Evolutionary conservation across 23 tunicate genomes (phyloP), one percentile per base, ranked within the genome.

Genomic region (Ascidia mentula): DNA sequence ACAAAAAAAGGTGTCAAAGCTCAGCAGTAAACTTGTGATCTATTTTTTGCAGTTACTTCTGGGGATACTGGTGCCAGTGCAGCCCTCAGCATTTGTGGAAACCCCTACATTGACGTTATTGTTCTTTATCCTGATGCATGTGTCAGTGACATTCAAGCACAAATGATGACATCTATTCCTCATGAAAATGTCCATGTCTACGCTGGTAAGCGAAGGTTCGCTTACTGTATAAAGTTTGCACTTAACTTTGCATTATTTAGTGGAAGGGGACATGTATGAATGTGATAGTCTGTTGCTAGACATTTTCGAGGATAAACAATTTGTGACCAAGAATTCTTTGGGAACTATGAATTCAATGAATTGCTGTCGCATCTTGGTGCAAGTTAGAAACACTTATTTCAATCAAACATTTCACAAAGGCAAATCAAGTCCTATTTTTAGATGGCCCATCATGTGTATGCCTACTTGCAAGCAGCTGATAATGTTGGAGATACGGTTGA

Each of bases 1-100:
- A 15, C 65, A 53, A 5, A 9, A 53, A 53, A 53, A 53, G 12
- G n/a, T n/a, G n/a, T n/a, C n/a, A n/a, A n/a, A n/a, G n/a, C n/a
- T n/a, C n/a, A n/a, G n/a, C n/a, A n/a, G n/a, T n/a, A n/a, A n/a
- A n/a, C n/a, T n/a, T n/a, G n/a, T n/a, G n/a, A n/a, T n/a, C n/a
- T n/a, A n/a, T 53, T 6, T 53, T 9, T 3, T 53, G 0, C 72
- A 91, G 97, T 72, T 30, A 91, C 97, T 0, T 81, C 91, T 13
- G 97, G 97, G 1, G 97, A 91, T 53, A 91, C 97, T 34, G 97
- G 97, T 18, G 82, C 84, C 59, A 86, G 91, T 72, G 97, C 97
- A 0, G 82, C 87, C 35, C 73, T 86, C 31, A 80, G 74, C 7
- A 59, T 83, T 2, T 69, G 81, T 4, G 79, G 80, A 8, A 78